phyloP scores from a whole-genome alignment of 2,888 invertebrate species.

The Drosophila incognita region DNA sequence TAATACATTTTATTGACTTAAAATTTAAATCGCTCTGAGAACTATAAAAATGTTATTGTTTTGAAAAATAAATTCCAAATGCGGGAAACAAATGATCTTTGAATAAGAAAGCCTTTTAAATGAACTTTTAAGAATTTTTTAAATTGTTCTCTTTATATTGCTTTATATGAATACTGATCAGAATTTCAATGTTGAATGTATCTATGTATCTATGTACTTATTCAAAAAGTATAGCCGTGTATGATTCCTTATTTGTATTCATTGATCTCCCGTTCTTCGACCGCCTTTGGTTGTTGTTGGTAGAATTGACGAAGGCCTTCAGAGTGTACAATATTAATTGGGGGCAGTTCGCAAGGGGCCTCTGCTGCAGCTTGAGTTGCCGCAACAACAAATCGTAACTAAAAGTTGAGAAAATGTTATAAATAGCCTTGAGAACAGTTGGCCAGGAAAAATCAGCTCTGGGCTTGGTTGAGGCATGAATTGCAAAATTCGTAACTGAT shows the following conservation, averaged over 20 bases:
- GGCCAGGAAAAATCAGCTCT: conserved; percentile 26
- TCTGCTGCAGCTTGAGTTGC: conserved; percentile 21
- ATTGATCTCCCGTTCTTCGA: conserved; percentile 21
- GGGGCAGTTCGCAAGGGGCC: conserved; percentile 59
- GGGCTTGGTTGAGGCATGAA: conserved; percentile 53
- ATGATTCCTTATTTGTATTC: conserved; percentile 16
- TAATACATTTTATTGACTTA: not conserved
- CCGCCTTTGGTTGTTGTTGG: conserved; percentile 3
- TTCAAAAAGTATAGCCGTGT: not conserved
- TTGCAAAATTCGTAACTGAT: conserved; percentile 62
- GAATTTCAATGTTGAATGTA: not conserved
- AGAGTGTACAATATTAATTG: conserved; percentile 57
- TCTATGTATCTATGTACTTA: not conserved
- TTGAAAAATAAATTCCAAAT: too few species aligned
- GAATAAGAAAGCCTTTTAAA: too few species aligned
- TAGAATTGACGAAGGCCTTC: conserved; percentile 51
- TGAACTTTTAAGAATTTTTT: not conserved
- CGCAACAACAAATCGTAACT: conserved; percentile 32
- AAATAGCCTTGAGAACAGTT: conserved; percentile 50
- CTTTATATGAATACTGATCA: not conserved
- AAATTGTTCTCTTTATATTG: not conserved
- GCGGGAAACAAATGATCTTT: too few species aligned
- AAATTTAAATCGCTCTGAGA: not conserved
- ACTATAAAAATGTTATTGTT: too few species aligned
- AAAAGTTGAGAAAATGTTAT: conserved; percentile 52